These are phyloP conservation scores for Phalacrocorax brasilianus DNA, from an alignment of 2,113 vertebrate species.

Conservation along the genomic window DNA sequence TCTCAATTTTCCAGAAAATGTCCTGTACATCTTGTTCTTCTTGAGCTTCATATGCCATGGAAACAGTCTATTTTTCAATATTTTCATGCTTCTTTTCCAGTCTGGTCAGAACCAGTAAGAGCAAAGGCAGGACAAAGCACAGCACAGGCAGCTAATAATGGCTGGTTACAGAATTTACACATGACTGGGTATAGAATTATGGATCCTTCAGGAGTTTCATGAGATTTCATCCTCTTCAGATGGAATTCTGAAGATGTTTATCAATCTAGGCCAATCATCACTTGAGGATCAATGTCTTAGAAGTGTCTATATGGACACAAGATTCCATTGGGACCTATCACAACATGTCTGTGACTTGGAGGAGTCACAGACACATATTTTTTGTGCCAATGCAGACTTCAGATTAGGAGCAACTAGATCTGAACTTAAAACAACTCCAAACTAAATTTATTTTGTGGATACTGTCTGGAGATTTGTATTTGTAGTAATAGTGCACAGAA, in stretches of 20 bases:
- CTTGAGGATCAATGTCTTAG: background rate
- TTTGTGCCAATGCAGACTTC: background rate
- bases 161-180: background rate
- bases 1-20: slow-evolving; percentile 3
- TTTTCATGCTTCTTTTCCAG: background rate
- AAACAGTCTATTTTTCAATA: slow-evolving; percentile 10
- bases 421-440: background rate
- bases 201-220: background rate
- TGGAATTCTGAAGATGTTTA: background rate
- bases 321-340: background rate
- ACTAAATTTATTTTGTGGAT: background rate
- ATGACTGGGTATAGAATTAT: background rate
- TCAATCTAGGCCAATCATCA: background rate
- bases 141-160: background rate
- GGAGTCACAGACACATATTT: background rate
- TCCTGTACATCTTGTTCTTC: background rate
- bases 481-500: background rate
- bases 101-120: background rate
- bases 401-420: background rate
- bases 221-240: background rate
- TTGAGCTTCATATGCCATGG: background rate
- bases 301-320: background rate
- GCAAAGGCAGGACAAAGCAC: background rate
- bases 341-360: background rate
- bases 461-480: background rate